These are phyloP conservation scores for Labroides dimidiatus DNA, from an alignment of 2,797 vertebrate species.

Conservation along the genomic window DNA sequence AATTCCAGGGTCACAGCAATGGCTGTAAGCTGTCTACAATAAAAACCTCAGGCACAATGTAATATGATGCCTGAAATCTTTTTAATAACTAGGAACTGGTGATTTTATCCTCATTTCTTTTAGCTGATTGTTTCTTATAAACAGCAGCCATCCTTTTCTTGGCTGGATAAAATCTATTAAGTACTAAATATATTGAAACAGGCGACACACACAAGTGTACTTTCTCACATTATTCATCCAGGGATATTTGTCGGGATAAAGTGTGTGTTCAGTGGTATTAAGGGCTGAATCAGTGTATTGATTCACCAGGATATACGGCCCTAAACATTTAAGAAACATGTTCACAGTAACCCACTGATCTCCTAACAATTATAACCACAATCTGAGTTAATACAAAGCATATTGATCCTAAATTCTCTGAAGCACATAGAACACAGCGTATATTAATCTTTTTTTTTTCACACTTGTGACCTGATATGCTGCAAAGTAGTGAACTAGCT, in stretches of 20 bases:
- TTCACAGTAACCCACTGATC: constrained; percentile 25
- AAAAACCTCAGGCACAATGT: constrained; percentile 12
- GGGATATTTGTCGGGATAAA: constrained; percentile 26
- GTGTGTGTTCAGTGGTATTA: constrained; percentile 14
- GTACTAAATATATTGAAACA: constrained; percentile 26
- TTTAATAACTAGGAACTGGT: constrained; percentile 36
- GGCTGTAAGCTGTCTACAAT: constrained; percentile 3
- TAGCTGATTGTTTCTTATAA: constrained; percentile 40
- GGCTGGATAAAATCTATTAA: constrained; percentile 41
- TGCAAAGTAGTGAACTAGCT: constrained; percentile 3
- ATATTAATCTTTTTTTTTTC: background rate
- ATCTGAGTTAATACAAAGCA: constrained; percentile 8
- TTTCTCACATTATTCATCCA: constrained; percentile 24
- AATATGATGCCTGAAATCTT: constrained; percentile 21
- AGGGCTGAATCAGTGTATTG: constrained; percentile 2
- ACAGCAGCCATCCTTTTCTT: constrained; percentile 24
- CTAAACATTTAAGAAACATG: constrained; percentile 24
- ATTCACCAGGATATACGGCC: constrained; percentile 18
- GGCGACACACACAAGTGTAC: background rate
- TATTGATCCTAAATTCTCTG: constrained; percentile 34
- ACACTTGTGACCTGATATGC: constrained; percentile 2
- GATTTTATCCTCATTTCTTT: constrained; percentile 47
- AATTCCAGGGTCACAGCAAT: constrained; percentile 11
- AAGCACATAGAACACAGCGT: background rate
- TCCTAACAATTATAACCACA: constrained; percentile 45